Percentiles rank a stretch among this genome's conserved stretches.
Evolutionary conservation across 2,888 invertebrate species (phyloP).

Genomic region (Eupelmus urozonus): DNA sequence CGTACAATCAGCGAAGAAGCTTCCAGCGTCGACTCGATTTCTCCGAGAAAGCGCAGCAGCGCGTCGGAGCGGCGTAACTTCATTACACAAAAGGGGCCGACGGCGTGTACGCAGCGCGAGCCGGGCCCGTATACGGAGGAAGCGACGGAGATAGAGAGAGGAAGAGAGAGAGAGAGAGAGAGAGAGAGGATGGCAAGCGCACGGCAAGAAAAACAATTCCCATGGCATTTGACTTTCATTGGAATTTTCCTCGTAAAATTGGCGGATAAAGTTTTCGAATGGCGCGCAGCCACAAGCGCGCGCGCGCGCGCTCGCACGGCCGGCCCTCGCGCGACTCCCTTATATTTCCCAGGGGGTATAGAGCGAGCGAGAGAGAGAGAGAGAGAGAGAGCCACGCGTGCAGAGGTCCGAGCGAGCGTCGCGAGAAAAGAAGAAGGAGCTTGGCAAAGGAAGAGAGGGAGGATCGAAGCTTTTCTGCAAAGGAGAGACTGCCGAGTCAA

Average conservation of each 20-base stretch:
- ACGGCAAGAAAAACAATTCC: conserved; percentile 66
- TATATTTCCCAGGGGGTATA: conserved; percentile 72
- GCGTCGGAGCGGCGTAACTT: conserved; percentile 21
- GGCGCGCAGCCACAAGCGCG: conserved; percentile 34
- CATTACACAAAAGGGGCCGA: conserved; percentile 27
- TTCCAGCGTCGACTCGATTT: conserved; percentile 32
- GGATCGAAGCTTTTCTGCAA: conserved; percentile 34
- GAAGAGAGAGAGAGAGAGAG: conserved; percentile 7
- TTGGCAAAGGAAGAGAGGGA: conserved; percentile 58
- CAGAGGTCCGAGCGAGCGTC: conserved; percentile 2
- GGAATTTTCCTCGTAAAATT: conserved; percentile 70
- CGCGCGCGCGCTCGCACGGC: conserved; percentile 42
- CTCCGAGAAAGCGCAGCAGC: not conserved
- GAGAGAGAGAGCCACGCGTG: not conserved
- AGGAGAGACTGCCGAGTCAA: not conserved
- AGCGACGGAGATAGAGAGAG: not conserved
- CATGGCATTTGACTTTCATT: conserved; percentile 71
- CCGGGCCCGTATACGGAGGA: not conserved
- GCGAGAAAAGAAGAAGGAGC: not conserved
- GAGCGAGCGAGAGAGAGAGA: not conserved
- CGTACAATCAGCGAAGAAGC: conserved; percentile 31
- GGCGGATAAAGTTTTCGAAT: conserved; percentile 70
- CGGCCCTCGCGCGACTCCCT: conserved; percentile 66
- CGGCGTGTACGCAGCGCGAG: not conserved
- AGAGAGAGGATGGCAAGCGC: conserved; percentile 34